Conservation (phyloP, 1,140 invertebrate species). For the Drosophila eugracilis region DNA sequence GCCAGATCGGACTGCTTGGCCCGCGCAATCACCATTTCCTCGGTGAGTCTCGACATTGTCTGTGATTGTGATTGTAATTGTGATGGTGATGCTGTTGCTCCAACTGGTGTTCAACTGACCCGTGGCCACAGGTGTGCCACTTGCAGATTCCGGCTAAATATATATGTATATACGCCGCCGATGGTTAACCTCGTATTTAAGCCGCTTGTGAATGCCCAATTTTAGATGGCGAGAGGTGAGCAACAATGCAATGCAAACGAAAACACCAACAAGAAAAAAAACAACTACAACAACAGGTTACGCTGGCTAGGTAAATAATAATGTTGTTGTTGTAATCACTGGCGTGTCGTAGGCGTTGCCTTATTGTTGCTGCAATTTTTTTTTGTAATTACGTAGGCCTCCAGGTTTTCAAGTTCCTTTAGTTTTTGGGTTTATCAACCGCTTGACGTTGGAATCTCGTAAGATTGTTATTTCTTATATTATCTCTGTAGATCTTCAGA, state of each 20-base stretch:
- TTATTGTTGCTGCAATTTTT: conserved; percentile 32
- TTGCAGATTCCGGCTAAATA: conserved; percentile 27
- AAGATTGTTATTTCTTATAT: too few species aligned
- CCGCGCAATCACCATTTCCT: conserved; percentile 95
- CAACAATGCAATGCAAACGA: conserved; percentile 31
- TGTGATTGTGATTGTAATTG: conserved; percentile 8
- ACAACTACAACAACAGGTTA: conserved; percentile 64
- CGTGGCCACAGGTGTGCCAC: conserved; percentile 48
- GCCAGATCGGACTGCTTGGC: conserved; percentile 94
- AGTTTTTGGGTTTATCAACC: conserved; percentile 4
- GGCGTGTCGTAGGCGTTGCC: conserved; percentile 68
- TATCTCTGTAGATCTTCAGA: conserved; percentile 9
- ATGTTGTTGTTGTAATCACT: conserved; percentile 53
- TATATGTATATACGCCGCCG: not conserved
- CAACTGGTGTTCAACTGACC: conserved; percentile 36
- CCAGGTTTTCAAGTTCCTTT: conserved; percentile 20
- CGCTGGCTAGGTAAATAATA: conserved; percentile 14
- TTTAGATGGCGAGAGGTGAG: conserved; percentile 39
- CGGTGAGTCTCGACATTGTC: conserved; percentile 92
- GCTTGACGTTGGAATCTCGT: conserved; percentile 3
- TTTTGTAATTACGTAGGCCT: conserved; percentile 50
- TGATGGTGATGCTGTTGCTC: conserved; percentile 19
- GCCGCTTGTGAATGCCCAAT: conserved; percentile 48
- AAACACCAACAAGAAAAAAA: too few species aligned
- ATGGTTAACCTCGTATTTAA: conserved; percentile 40